Percentiles rank a stretch among this genome's conserved stretches.
Evolutionary conservation across 30 jellyfish, hydroid and myxozoan species (phyloP).

Genomic region (Hydractinia symbiolongicarpus): DNA sequence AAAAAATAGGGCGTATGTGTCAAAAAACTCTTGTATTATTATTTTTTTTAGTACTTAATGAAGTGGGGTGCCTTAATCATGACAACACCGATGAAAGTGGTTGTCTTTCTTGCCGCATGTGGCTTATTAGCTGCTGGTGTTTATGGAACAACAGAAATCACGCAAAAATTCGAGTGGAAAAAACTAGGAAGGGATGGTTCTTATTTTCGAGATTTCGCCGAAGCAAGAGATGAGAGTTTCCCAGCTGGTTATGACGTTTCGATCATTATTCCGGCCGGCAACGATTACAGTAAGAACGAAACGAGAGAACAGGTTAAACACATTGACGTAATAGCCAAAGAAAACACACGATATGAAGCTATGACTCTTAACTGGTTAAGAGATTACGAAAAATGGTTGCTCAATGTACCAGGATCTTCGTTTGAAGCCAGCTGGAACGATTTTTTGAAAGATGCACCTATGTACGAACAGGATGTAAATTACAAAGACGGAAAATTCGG

Average conservation of each 20-base stretch:
- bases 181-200: conserved; percentile 67
- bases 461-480: conserved; percentile 2
- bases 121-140: conserved; percentile 50
- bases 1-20: too few species aligned
- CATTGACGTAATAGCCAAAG: conserved; percentile 16
- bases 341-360: conserved; percentile 10
- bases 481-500: conserved; percentile 8
- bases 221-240: conserved; percentile 27
- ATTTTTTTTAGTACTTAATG: conserved; percentile 26
- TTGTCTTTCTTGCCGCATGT: conserved; percentile 23
- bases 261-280: conserved; percentile 39
- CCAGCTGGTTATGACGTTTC: conserved; percentile 31
- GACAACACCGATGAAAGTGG: conserved; percentile 26
- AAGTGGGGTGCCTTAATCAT: conserved; percentile 20
- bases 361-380: conserved; percentile 31
- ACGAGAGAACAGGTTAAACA: conserved; percentile 24
- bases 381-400: conserved; percentile 38
- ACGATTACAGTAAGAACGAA: not conserved
- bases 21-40: not conserved
- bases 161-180: conserved; percentile 43
- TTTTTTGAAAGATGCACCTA: conserved; percentile 1
- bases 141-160: conserved; percentile 38
- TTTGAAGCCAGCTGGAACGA: not conserved
- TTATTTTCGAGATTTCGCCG: conserved; percentile 32
- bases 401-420: not conserved